A percentile compares a stretch with the other conserved stretches of the same genome.
These are phyloP conservation scores for Polyommatus iphigenia DNA, from an alignment of 2,888 invertebrate genomes.

Conservation along the genomic window DNA sequence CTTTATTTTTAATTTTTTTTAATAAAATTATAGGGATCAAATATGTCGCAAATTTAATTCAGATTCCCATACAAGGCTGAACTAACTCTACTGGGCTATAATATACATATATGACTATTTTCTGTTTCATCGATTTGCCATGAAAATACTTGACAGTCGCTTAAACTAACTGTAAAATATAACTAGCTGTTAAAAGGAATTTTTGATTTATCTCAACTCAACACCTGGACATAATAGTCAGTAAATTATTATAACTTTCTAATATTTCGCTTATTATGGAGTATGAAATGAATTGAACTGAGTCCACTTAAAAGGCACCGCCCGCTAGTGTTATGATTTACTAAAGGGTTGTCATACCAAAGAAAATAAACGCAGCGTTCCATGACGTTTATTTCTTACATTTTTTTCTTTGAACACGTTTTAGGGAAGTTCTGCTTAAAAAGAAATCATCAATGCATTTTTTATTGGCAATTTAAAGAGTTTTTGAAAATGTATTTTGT, in stretches of 20 bases:
- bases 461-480: too few relatives aligned
- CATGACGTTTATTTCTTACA: too few relatives aligned
- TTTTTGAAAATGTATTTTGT: too few relatives aligned
- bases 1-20: too few relatives aligned
- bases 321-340: slow-evolving; percentile 21
- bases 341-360: background rate
- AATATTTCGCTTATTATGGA: slow-evolving; percentile 31
- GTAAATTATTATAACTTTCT: slow-evolving; percentile 20
- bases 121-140: background rate
- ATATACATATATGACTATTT: too few relatives aligned
- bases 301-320: slow-evolving; percentile 23
- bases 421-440: too few relatives aligned
- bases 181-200: background rate
- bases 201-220: slow-evolving; percentile 8
- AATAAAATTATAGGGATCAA: too few relatives aligned
- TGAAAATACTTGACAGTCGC: background rate
- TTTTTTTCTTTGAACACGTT: too few relatives aligned
- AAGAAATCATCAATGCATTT: too few relatives aligned
- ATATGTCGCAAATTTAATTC: too few relatives aligned
- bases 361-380: background rate
- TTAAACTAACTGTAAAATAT: background rate
- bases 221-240: slow-evolving; percentile 6
- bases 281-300: slow-evolving; percentile 16
- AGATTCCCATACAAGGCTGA: too few relatives aligned
- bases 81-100: too few relatives aligned